phyloP scores from a whole-genome alignment of 2,888 invertebrate genomes.

The Sclerodermus sp. region DNA sequence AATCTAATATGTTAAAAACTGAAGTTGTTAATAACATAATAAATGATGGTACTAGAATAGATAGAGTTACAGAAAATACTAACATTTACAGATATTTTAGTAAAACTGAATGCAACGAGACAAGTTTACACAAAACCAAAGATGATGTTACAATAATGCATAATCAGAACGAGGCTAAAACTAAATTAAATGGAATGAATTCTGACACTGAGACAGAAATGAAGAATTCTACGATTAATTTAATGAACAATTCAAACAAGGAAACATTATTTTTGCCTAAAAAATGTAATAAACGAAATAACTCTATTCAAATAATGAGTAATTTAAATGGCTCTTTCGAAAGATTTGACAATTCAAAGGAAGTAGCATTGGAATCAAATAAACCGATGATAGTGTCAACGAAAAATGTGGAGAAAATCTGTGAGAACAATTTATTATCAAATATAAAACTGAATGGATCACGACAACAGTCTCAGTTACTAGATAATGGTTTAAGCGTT shows the following conservation, averaged over 20 bases:
- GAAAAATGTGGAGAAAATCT: too few species aligned
- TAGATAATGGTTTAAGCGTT: slow-evolving; percentile 10
- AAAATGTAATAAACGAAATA: too few species aligned
- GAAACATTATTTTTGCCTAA: too few species aligned
- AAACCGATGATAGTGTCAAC: not conserved
- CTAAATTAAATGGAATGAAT: too few species aligned
- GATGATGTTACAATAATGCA: not conserved
- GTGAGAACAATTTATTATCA: too few species aligned
- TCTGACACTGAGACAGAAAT: too few species aligned
- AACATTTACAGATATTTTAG: too few species aligned
- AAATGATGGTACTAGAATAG: slow-evolving; percentile 27
- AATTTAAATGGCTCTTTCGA: not conserved
- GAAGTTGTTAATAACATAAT: slow-evolving; percentile 18
- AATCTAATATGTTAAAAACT: slow-evolving; percentile 6
- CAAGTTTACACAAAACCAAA: slow-evolving; percentile 1
- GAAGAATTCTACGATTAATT: too few species aligned
- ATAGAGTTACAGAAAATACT: slow-evolving; percentile 26
- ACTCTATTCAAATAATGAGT: too few species aligned
- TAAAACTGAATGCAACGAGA: not conserved
- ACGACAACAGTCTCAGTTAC: slow-evolving; percentile 10
- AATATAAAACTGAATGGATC: slow-evolving; percentile 4
- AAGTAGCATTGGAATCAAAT: not conserved
- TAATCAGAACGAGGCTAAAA: too few species aligned
- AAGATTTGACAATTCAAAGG: not conserved
- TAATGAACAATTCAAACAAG: too few species aligned